Evolutionary conservation across 2,888 invertebrate species (phyloP).

Genomic region (Zaprionus bogoriensis): DNA sequence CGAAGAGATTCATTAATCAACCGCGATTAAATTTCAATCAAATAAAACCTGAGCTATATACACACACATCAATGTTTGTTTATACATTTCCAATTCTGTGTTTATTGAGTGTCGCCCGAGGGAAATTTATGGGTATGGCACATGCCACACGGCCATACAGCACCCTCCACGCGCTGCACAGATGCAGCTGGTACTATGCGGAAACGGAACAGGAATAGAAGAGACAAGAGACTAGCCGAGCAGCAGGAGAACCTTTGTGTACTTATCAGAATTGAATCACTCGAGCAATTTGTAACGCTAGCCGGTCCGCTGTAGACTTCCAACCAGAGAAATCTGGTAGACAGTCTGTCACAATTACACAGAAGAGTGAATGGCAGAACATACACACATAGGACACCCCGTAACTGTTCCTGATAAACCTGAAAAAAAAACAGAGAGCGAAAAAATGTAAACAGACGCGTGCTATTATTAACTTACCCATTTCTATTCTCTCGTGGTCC

Average conservation of each 20-base stretch:
- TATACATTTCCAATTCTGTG: conserved; percentile 24
- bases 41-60: neutral
- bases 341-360: conserved; percentile 42
- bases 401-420: conserved; percentile 14
- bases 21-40: conserved; percentile 13
- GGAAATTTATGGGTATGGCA: conserved; percentile 43
- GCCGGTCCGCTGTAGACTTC: conserved; percentile 39
- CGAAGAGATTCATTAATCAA: conserved; percentile 4
- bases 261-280: conserved; percentile 70
- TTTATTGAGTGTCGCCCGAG: conserved; percentile 46
- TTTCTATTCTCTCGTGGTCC: neutral
- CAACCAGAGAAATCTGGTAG: conserved; percentile 29
- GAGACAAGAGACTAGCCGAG: conserved; percentile 1
- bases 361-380: conserved; percentile 25
- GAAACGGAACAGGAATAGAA: too few species aligned
- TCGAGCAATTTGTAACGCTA: conserved; percentile 75
- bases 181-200: neutral
- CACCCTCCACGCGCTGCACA: conserved; percentile 1
- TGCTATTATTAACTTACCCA: conserved; percentile 21
- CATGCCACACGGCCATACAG: conserved; percentile 9
- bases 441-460: conserved; percentile 61
- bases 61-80: neutral
- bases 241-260: conserved; percentile 14
- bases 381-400: neutral
- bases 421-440: conserved; percentile 58